phyloP scores from a whole-genome alignment of 37 sponge, comb jelly and placozoan species.

The Eunapius fragilis region DNA sequence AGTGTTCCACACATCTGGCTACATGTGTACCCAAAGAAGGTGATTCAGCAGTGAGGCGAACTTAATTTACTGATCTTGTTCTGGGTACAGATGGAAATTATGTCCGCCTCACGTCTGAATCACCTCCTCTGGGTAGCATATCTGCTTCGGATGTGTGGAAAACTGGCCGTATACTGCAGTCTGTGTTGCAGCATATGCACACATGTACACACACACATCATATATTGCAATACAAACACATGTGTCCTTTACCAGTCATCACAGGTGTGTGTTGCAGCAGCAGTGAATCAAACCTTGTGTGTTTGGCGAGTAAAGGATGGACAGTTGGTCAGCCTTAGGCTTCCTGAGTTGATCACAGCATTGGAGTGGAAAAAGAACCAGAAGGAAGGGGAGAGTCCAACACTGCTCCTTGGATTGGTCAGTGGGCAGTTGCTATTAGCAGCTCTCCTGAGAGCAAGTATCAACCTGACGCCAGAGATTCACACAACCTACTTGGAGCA shows the following conservation, averaged over 20 bases:
- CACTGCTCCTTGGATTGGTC: conserved; percentile 41
- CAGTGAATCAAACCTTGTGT: conserved; percentile 29
- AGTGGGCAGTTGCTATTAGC: conserved; percentile 28
- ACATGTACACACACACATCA: too few species aligned
- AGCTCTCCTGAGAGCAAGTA: conserved; percentile 26
- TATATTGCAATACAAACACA: too few species aligned
- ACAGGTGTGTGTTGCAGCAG: conserved; percentile 40
- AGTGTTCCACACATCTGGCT: too few species aligned
- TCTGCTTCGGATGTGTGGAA: too few species aligned
- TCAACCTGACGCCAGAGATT: conserved; percentile 20
- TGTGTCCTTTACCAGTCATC: conserved; percentile 29
- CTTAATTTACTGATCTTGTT: too few species aligned
- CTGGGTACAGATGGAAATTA: too few species aligned
- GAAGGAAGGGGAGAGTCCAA: conserved; percentile 40
- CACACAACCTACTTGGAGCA: conserved; percentile 21
- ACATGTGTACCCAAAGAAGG: too few species aligned
- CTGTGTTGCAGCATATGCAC: too few species aligned
- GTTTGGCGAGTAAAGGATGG: conserved; percentile 58
- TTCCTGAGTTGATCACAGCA: conserved; percentile 46
- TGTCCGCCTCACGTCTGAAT: too few species aligned
- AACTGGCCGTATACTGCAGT: too few species aligned
- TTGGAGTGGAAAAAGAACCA: conserved; percentile 53
- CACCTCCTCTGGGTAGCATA: too few species aligned
- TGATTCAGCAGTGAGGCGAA: too few species aligned
- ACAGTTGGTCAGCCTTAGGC: conserved; percentile 3